Base-by-base conservation (phyloP, 1,140 invertebrate genomes). In the Hylaeus anthracinus region DNA sequence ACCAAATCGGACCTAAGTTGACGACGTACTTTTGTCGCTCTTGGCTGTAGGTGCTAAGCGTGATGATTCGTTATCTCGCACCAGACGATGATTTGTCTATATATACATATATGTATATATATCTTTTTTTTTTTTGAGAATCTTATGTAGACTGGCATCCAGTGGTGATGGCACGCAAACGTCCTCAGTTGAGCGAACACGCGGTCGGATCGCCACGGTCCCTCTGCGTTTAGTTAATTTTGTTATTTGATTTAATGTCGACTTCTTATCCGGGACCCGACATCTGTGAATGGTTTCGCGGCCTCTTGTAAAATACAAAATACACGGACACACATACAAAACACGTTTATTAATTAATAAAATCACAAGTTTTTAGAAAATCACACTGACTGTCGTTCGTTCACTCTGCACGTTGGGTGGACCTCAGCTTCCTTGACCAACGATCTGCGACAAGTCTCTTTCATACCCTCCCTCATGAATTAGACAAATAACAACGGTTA, bases 341-440 rank as follows among this genome's bases (percentile, higher is more conserved):
- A 92, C 90, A 93, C 91, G 90, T 93, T 93, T 93, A 93, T 93
- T 93, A 93, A 93, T 92, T 93, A 92, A 93, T 92, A 91, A 93
- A 92, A 92, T 92, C 84, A 93, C 90, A 93, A 92, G 90, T 93
- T 93, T 93, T 92, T 91, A 93, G 89, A 93, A 93, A 85, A 92
- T 80, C 55, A 71, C 51, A 58, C 51, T 51, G 51, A 9, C 10
- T 63, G 63, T 67, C 58, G 63, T 75, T 56, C 63, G 51, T 75
- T 56, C 9, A 14, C 26, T 26, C 26, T 26, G 26, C 51, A 26
- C 45, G 45, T 48, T 48, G 1, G 45, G 45, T 5, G 45, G 4
- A 48, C 45, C 45, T 48, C 8, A 8, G 45, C 2, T 26, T 26
- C 26, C 26, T 26, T 26, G 26, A 26, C 26, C 26, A 26, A 26